These are phyloP conservation scores for Brachirus orientalis DNA, from an alignment of 2,113 vertebrate genomes.

Conservation along the genomic window DNA sequence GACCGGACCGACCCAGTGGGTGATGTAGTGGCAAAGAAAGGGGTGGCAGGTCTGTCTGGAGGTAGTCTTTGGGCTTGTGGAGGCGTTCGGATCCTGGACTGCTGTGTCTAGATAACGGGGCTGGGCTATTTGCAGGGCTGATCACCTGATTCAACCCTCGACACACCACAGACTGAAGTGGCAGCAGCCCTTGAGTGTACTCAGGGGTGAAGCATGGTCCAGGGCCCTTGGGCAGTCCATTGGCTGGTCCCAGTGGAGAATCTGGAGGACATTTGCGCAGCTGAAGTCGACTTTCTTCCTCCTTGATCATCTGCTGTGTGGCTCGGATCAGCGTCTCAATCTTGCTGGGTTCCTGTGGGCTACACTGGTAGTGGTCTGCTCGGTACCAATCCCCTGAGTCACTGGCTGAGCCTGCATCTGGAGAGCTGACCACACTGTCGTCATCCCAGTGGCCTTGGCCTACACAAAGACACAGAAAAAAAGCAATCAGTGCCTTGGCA, in stretches of 20 bases:
- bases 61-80: constrained; percentile 92
- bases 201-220: constrained; percentile 84
- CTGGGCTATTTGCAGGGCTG: constrained; percentile 90
- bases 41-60: constrained; percentile 89
- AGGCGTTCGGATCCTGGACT: constrained; percentile 89
- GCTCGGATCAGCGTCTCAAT: constrained; percentile 94
- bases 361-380: constrained; percentile 86
- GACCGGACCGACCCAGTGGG: constrained; percentile 83
- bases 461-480: constrained; percentile 70
- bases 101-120: constrained; percentile 87
- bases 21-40: constrained; percentile 77
- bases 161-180: constrained; percentile 84
- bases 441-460: constrained; percentile 94
- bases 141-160: constrained; percentile 77
- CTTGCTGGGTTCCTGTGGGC: constrained; percentile 93
- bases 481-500: constrained; percentile 2
- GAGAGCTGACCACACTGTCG: constrained; percentile 93
- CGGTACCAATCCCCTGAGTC: constrained; percentile 92
- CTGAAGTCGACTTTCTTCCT: constrained; percentile 92
- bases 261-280: constrained; percentile 80
- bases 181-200: constrained; percentile 84
- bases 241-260: constrained; percentile 83
- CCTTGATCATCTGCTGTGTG: constrained; percentile 99
- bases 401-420: constrained; percentile 93
- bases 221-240: constrained; percentile 88